A percentile compares a stretch with the other conserved stretches of the same genome.
Evolutionary conservation across 1,140 invertebrate genomes (phyloP).

Genomic region (Pseudachorutes palmiensis): DNA sequence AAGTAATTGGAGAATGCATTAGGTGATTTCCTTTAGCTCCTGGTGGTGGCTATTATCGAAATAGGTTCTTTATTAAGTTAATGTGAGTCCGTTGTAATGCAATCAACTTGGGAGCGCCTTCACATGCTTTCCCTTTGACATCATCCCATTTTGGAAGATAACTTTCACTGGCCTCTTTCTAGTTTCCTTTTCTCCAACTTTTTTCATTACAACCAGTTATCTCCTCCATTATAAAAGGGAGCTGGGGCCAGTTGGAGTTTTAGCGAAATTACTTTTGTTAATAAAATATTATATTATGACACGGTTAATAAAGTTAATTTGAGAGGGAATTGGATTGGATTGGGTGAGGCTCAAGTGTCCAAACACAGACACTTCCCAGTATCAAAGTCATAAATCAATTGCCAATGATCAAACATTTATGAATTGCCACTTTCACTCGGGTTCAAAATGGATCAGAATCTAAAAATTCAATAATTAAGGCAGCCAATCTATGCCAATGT

Average conservation of each 20-base stretch:
- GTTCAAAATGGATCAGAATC: not conserved
- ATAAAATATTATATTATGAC: constrained; percentile 13
- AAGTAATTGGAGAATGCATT: not conserved
- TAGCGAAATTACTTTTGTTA: constrained; percentile 8
- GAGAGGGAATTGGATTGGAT: not conserved
- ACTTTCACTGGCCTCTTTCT: not conserved
- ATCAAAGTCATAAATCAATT: not conserved
- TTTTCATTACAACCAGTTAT: constrained; percentile 8
- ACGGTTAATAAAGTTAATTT: constrained; percentile 8
- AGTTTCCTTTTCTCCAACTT: too few species aligned
- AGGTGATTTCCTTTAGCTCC: too few species aligned
- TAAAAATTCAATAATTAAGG: not conserved
- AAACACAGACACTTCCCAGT: not conserved
- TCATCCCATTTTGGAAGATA: not conserved
- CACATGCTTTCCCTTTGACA: not conserved
- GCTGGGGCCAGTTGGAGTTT: not conserved
- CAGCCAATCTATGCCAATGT: not conserved
- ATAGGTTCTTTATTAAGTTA: constrained; percentile 2
- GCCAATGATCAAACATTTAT: not conserved
- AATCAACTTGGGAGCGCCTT: not conserved
- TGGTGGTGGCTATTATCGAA: not conserved
- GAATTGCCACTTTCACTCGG: not conserved
- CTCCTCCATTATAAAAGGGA: constrained; percentile 4
- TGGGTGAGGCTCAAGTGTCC: not conserved
- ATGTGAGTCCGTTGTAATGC: not conserved